Base-by-base conservation (phyloP, 2,113 vertebrate genomes). In the Junco hyemalis region DNA sequence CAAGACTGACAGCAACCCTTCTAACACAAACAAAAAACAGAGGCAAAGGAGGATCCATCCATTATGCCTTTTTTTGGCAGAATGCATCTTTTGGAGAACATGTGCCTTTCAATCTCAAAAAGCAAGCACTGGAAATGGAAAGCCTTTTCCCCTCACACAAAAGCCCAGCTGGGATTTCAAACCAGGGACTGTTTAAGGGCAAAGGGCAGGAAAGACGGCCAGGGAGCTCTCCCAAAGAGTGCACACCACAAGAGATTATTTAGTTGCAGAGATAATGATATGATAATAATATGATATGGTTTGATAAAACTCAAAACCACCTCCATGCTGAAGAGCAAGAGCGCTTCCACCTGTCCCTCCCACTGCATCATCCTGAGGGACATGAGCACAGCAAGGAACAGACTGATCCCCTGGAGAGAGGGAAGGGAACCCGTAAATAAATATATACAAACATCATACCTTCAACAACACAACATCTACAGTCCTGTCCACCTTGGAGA, bases 401-500 rank as follows among this genome's bases (percentile, higher is more conserved):
- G 42, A 69, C 0, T 1, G 1, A 85, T 15, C 20, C 19, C 3
- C 12, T 5, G 8, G 24, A 85, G 61, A 50, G 0, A 19, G 40
- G 24, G 70, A 90, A 85, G 60, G 38, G 20, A 68, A 59, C 69
- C 69, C n/a, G 0, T 14, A 65, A 60, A 29, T 5, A 61, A 88
- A 33, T 0, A 5, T 2, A 82, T 14, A 36, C 20, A 61, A 77
- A 68, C 24, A 77, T 80, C 98, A 95, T 99, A 99, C 99, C 99
- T 99, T 99, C 72, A 99, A 97, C 92, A 99, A 94, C 87, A 99
- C 99, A 97, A 99, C 99, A 82, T 99, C 99, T 93, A 99, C 98
- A 36, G 98, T 97, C 95, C 98, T 98, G 97, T 99, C 98, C 87
- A 98, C 98, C 96, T 98, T 99, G 97, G 98, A 98, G 77, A 98